These are phyloP conservation scores for Orchestia grillus DNA, from an alignment of 1,140 invertebrate genomes.

Conservation along the genomic window DNA sequence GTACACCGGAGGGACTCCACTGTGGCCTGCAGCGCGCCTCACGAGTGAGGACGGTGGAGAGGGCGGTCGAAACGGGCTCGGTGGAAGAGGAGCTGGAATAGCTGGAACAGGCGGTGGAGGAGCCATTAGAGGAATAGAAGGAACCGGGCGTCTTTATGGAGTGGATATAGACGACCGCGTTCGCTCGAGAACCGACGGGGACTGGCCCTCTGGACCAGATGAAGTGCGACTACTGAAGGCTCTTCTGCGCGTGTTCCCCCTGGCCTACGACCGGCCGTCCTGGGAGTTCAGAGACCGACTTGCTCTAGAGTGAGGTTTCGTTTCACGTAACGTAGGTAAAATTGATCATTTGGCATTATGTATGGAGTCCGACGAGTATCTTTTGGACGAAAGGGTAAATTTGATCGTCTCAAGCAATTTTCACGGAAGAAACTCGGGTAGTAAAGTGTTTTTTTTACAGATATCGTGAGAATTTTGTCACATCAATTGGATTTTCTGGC, in stretches of 20 bases:
- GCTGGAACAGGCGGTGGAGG: conserved; percentile 1
- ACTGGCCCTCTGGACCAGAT: background rate
- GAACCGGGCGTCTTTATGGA: background rate
- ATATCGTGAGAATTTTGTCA: background rate
- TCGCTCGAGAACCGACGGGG: background rate
- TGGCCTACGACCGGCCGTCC: background rate
- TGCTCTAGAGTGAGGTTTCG: background rate
- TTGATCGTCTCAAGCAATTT: background rate
- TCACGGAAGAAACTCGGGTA: background rate
- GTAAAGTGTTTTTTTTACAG: background rate
- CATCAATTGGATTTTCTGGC: background rate
- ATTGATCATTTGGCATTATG: too few species aligned
- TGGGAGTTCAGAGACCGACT: conserved; percentile 18
- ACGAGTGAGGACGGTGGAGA: background rate
- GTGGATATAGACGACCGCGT: background rate
- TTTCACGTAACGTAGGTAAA: background rate
- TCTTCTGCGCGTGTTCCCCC: background rate
- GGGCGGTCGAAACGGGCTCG: background rate
- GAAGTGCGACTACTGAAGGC: conserved; percentile 31
- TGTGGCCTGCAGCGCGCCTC: conserved; percentile 4
- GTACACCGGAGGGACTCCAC: background rate
- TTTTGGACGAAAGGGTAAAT: background rate
- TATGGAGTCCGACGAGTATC: background rate
- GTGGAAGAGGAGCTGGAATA: conserved; percentile 13
- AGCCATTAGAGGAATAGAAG: conserved; percentile 11